Percentiles rank a stretch among this genome's conserved stretches.
phyloP scores from a whole-genome alignment of 2,888 invertebrate genomes.

The Pandemis corylana region DNA sequence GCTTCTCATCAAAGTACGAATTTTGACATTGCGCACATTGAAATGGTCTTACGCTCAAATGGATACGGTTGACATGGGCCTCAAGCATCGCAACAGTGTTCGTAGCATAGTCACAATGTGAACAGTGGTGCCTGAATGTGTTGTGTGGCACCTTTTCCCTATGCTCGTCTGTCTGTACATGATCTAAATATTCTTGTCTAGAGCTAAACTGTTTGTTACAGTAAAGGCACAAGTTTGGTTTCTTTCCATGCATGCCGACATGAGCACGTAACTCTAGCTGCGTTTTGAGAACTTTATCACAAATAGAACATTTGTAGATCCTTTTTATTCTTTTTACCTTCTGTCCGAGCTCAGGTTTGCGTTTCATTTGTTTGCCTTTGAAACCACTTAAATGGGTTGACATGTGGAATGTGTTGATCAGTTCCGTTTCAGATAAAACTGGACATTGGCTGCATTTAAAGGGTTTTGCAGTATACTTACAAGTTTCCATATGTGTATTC shows the following conservation, averaged over 20 bases:
- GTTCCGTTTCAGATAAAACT: slow-evolving; percentile 11
- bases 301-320: slow-evolving; percentile 22
- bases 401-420: slow-evolving; percentile 1
- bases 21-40: slow-evolving; percentile 31
- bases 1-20: slow-evolving; percentile 21
- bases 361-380: background rate
- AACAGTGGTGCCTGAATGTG: slow-evolving; percentile 19
- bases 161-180: slow-evolving; percentile 32
- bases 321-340: background rate
- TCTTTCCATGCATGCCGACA: slow-evolving; percentile 29
- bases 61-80: slow-evolving; percentile 31
- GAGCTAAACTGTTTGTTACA: slow-evolving; percentile 34
- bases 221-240: slow-evolving; percentile 33
- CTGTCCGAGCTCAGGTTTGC: background rate
- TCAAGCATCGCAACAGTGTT: slow-evolving; percentile 12
- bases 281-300: slow-evolving; percentile 15
- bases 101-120: slow-evolving; percentile 21
- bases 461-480: background rate
- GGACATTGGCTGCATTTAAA: slow-evolving; percentile 25
- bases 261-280: slow-evolving; percentile 20
- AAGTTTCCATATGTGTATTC: slow-evolving; percentile 12
- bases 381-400: background rate
- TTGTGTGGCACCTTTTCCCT: slow-evolving; percentile 11
- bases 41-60: slow-evolving; percentile 33
- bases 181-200: slow-evolving; percentile 24